Percentiles rank a stretch among this genome's conserved stretches.
These are phyloP conservation scores for Ispidina lecontei DNA, from an alignment of 2,797 vertebrate genomes.

Conservation along the genomic window DNA sequence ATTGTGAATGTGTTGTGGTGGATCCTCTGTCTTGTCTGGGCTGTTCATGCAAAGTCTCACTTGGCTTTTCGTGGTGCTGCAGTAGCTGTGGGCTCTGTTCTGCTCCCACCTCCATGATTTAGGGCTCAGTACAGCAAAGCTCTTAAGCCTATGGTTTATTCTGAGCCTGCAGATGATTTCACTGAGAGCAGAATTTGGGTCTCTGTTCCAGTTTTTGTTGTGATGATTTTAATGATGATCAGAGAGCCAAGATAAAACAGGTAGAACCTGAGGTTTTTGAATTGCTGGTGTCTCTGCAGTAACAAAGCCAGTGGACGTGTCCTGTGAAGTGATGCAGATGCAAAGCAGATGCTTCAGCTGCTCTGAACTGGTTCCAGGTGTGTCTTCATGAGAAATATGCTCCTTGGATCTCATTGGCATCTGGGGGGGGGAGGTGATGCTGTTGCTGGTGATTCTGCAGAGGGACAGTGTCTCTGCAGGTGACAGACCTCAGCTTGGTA, in stretches of 20 bases:
- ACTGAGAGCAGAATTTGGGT: neutral
- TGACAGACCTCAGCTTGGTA: neutral
- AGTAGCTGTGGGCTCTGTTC: neutral
- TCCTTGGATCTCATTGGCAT: neutral
- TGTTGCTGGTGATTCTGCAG: neutral
- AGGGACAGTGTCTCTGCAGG: neutral
- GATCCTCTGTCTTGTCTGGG: neutral
- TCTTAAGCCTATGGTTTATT: neutral
- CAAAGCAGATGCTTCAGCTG: conserved; percentile 22
- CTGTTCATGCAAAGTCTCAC: neutral
- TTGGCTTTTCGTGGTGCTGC: neutral
- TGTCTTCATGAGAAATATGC: neutral
- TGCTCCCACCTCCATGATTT: neutral
- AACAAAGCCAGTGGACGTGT: neutral
- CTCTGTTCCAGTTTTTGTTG: neutral
- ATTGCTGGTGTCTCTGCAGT: neutral
- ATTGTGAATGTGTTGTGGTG: neutral
- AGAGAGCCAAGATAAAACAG: neutral
- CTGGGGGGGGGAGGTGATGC: no score
- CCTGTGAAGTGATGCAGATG: conserved; percentile 1
- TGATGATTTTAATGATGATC: conserved; percentile 13
- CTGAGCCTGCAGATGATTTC: neutral
- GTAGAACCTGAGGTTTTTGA: neutral
- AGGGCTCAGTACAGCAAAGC: conserved; percentile 12
- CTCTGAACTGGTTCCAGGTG: neutral